phyloP scores from a whole-genome alignment of 2,888 invertebrate genomes.

The Tortrix viridana region DNA sequence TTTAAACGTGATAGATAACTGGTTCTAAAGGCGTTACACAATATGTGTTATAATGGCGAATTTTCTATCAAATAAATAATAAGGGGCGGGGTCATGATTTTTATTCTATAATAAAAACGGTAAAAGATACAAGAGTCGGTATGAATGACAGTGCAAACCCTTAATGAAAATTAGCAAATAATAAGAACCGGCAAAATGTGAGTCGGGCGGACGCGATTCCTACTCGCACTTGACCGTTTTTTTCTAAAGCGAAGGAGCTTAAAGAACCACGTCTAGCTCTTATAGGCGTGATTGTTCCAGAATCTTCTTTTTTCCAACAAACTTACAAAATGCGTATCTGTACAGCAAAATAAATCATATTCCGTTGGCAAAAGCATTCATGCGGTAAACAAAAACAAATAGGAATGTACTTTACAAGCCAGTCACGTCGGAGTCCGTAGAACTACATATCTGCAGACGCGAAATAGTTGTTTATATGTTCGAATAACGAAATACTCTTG shows the following conservation, averaged over 20 bases:
- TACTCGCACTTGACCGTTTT: too few relatives aligned
- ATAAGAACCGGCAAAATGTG: too few relatives aligned
- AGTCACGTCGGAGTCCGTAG: constrained; percentile 42
- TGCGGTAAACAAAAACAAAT: constrained; percentile 44
- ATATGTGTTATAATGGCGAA: too few relatives aligned
- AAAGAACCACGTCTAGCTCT: constrained; percentile 2
- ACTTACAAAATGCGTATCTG: constrained; percentile 27
- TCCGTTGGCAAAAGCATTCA: constrained; percentile 40
- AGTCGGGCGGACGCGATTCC: too few relatives aligned
- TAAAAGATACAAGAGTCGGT: too few relatives aligned
- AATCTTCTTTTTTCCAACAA: constrained; percentile 24
- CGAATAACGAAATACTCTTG: constrained; percentile 39
- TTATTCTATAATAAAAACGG: too few relatives aligned
- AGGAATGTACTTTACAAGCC: constrained; percentile 43
- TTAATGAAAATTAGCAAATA: too few relatives aligned
- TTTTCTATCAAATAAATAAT: too few relatives aligned
- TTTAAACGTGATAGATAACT: too few relatives aligned
- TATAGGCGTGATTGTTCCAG: constrained; percentile 7
- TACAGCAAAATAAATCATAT: constrained; percentile 41
- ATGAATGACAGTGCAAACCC: too few relatives aligned
- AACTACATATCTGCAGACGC: constrained; percentile 44
- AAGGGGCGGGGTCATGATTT: too few relatives aligned
- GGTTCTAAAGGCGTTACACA: too few relatives aligned
- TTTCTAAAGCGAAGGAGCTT: not conserved
- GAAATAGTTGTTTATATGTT: constrained; percentile 42